A percentile compares a stretch with the other conserved stretches of the same genome.
Evolutionary conservation across 2,113 vertebrate genomes (phyloP).

Genomic region (Carettochelys insculpta): DNA sequence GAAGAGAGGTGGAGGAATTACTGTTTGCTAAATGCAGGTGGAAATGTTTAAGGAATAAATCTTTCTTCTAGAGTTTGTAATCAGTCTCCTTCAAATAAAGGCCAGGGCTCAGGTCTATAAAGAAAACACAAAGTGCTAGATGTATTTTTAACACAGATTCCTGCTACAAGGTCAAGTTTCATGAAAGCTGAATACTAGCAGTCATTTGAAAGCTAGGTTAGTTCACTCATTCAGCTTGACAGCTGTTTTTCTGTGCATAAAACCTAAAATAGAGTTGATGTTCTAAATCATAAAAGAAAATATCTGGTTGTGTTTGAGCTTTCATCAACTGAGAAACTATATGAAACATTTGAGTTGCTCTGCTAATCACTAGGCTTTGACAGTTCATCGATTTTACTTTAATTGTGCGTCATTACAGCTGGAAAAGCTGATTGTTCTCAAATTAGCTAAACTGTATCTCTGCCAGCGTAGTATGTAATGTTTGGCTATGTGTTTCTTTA

Average conservation of each 20-base stretch:
- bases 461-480: not conserved
- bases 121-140: not conserved
- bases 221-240: not conserved
- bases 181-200: not conserved
- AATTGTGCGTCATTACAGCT: not conserved
- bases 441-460: not conserved
- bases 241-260: not conserved
- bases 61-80: conserved; percentile 1
- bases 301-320: not conserved
- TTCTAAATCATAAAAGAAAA: not conserved
- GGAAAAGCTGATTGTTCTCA: not conserved
- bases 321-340: not conserved
- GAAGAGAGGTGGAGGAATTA: not conserved
- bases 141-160: conserved; percentile 2
- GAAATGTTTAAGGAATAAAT: not conserved
- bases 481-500: not conserved
- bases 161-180: conserved; percentile 17
- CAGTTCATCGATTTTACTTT: not conserved
- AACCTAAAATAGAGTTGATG: not conserved
- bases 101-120: not conserved
- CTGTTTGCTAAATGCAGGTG: conserved; percentile 32
- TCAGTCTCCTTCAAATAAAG: not conserved
- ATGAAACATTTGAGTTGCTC: not conserved
- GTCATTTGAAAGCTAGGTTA: not conserved
- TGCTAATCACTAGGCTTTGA: not conserved